Evolutionary conservation across 2,113 vertebrate genomes (phyloP).

Genomic region (Candoia aspera): DNA sequence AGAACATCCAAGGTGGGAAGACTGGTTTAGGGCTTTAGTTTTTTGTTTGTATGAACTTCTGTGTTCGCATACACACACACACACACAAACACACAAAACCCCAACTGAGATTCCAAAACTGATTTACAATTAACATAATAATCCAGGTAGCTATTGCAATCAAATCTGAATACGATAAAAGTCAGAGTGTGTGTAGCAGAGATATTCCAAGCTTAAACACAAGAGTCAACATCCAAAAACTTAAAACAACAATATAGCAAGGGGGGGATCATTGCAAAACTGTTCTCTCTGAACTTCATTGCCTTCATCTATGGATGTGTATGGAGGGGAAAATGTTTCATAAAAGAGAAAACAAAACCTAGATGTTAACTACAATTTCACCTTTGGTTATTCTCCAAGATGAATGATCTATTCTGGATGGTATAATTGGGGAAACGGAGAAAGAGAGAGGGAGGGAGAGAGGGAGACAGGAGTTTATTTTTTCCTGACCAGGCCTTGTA

Average conservation of each 20-base stretch:
- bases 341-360: background rate
- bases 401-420: slow-evolving; percentile 17
- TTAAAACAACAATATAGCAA: background rate
- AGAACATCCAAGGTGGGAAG: background rate
- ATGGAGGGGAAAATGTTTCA: background rate
- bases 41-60: background rate
- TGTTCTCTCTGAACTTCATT: background rate
- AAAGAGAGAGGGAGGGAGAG: background rate
- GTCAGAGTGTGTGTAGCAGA: background rate
- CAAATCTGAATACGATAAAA: background rate
- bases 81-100: background rate
- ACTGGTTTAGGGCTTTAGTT: background rate
- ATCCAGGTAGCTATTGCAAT: background rate
- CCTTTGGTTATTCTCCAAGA: slow-evolving; percentile 19
- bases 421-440: background rate
- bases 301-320: background rate
- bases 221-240: background rate
- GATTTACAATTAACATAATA: background rate
- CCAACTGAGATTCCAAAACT: background rate
- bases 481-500: slow-evolving; percentile 41
- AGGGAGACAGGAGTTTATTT: slow-evolving; percentile 40
- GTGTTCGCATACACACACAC: background rate
- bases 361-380: slow-evolving; percentile 9
- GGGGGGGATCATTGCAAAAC: background rate
- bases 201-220: background rate